phyloP scores from a whole-genome alignment of 2,797 vertebrate species.

The Sparidentex hasta region DNA sequence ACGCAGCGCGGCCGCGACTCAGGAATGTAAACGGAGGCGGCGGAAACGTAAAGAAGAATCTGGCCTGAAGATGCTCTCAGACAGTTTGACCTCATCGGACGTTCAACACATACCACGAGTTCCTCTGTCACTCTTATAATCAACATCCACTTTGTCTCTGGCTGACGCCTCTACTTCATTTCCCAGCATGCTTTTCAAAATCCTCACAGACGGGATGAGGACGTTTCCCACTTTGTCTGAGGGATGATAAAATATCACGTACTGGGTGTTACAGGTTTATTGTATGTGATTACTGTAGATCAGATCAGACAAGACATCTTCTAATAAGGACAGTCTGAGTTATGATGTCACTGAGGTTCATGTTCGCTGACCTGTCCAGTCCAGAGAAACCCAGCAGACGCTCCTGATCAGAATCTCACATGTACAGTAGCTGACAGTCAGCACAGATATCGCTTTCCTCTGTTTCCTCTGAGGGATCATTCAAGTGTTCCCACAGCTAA shows the following conservation, averaged over 20 bases:
- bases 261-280: too few relatives aligned
- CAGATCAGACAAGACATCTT: too few relatives aligned
- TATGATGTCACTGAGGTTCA: not conserved
- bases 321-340: not conserved
- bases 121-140: not conserved
- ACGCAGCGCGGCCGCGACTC: slow-evolving; percentile 5
- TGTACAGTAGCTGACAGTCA: not conserved
- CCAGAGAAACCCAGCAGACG: not conserved
- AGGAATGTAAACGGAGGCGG: slow-evolving; percentile 50
- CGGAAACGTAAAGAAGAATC: too few relatives aligned
- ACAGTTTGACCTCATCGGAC: slow-evolving; percentile 10
- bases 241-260: not conserved
- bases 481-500: not conserved
- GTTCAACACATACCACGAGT: not conserved
- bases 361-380: not conserved
- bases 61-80: slow-evolving; percentile 32
- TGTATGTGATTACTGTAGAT: too few relatives aligned
- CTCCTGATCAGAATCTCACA: not conserved
- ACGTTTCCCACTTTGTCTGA: not conserved
- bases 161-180: not conserved
- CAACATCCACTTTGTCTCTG: not conserved
- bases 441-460: not conserved
- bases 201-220: not conserved
- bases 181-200: not conserved
- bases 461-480: slow-evolving; percentile 7